These are phyloP conservation scores for Scomber japonicus DNA, from an alignment of 2,113 vertebrate genomes.

Conservation along the genomic window DNA sequence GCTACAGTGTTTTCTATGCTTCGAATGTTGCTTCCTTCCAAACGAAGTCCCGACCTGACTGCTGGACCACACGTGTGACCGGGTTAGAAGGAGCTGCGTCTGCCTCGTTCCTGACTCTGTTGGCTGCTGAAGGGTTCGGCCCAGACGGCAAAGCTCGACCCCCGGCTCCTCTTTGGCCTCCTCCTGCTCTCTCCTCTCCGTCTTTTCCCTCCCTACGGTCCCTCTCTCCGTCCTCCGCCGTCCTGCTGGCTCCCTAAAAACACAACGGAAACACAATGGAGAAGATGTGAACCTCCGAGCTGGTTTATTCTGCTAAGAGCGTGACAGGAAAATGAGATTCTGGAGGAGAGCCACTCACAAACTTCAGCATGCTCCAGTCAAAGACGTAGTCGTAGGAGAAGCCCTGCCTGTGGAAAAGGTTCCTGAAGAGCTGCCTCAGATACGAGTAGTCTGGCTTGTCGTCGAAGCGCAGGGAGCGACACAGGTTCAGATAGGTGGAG, in stretches of 20 bases:
- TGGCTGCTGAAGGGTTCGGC: constrained; percentile 89
- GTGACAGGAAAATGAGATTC: not conserved
- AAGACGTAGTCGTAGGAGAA: constrained; percentile 99
- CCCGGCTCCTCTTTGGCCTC: constrained; percentile 87
- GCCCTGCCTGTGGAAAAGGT: constrained; percentile 97
- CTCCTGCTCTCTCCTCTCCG: constrained; percentile 92
- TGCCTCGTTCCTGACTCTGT: constrained; percentile 91
- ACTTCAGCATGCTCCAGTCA: constrained; percentile 99
- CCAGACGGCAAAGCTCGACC: constrained; percentile 84
- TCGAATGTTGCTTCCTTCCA: not conserved
- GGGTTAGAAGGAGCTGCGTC: constrained; percentile 92
- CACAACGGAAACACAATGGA: not conserved
- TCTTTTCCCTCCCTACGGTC: constrained; percentile 92
- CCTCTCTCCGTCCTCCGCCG: constrained; percentile 93
- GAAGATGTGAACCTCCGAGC: not conserved
- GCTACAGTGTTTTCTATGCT: too few species aligned
- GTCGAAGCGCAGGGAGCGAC: constrained; percentile 96
- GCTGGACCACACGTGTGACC: constrained; percentile 90
- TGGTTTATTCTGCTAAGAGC: not conserved
- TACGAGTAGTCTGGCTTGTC: constrained; percentile 98
- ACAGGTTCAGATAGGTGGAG: constrained; percentile 98
- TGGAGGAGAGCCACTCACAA: constrained; percentile 88
- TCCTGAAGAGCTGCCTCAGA: constrained; percentile 96
- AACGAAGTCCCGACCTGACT: constrained; percentile 72
- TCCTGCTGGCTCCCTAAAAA: constrained; percentile 91